Base-by-base conservation (phyloP, 2,797 vertebrate species). In the Lophura swinhoii region DNA sequence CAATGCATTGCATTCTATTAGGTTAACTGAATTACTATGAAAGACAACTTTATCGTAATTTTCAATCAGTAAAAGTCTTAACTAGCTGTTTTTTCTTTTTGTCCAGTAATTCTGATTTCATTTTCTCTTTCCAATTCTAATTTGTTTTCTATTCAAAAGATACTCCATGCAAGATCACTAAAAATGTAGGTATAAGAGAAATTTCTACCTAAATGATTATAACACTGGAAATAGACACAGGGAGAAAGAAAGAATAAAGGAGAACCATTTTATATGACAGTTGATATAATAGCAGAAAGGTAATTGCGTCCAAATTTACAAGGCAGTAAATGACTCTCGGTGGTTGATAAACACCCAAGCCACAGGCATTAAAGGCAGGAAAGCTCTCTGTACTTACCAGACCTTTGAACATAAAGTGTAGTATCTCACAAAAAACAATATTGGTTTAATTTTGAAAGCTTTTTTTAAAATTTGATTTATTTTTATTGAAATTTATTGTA, bases 291-390 rank as follows among this genome's bases (percentile, higher is more conserved):
- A 87, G 64, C 44, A 88, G 46, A 90, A 91, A 67, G 39, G 48
- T 92, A 95, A 93, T 90, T 95, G 76, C 35, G n/a, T 95, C 48
- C 44, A 91, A 94, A 63, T 96, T 94, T 95, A 94, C 68, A 94
- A 91, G 89, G 89, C 69, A 87, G 66, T 93, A 92, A 96, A 95
- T 58, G 59, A 26, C 35, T 88, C 71, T 91, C 66, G 3, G 20
- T 64, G 80, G 69, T 41, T 91, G 63, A 87, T 73, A 74, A 92
- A 90, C 48, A 83, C 37, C 71, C 91, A 93, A 91, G 60, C 35
- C 23, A 49, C 11, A 80, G 28, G 22, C 53, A 89, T 84, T 89
- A 91, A 91, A 80, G 15, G 12, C 26, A 82, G 21, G 22, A 87
- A 21, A 80, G 1, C 22, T 43, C 14, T 74, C 43, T 88, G 28